A percentile compares a stretch with the other conserved stretches of the same genome.
Conservation (phyloP, 2,888 invertebrate species). For the Podotricha telesiphe region DNA sequence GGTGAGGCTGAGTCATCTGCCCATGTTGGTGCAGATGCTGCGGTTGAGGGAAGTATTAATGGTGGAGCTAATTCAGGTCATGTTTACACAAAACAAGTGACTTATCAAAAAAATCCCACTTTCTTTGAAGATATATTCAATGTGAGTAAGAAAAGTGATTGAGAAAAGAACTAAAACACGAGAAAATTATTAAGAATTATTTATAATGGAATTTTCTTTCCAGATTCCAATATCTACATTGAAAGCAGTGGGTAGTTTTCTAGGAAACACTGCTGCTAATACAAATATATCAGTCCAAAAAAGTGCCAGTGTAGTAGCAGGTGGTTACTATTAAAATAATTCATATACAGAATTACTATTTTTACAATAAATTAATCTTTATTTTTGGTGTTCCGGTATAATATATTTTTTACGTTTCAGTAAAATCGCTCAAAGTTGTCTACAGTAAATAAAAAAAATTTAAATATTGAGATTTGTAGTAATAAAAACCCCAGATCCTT, state of each 20-base stretch:
- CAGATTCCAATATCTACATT: slow-evolving; percentile 87
- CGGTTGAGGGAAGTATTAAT: slow-evolving; percentile 43
- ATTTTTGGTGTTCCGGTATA: slow-evolving; percentile 23
- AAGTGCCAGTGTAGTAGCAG: slow-evolving; percentile 68
- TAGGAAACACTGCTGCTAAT: slow-evolving; percentile 78
- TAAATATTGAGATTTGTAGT: slow-evolving; percentile 1
- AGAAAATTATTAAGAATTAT: background rate
- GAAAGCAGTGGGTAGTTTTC: slow-evolving; percentile 84
- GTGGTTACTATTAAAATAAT: slow-evolving; percentile 51
- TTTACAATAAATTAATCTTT: background rate
- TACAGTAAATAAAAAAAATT: slow-evolving; percentile 16
- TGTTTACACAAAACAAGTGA: slow-evolving; percentile 61
- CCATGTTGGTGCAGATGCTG: slow-evolving; percentile 48
- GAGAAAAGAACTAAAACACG: background rate
- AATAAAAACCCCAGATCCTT: slow-evolving; percentile 18
- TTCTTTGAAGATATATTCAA: slow-evolving; percentile 86
- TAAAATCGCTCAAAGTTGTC: background rate
- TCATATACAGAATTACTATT: background rate
- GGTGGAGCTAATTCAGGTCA: slow-evolving; percentile 52
- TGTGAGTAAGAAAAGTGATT: slow-evolving; percentile 75
- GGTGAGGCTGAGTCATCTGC: slow-evolving; percentile 53
- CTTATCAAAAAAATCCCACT: slow-evolving; percentile 65
- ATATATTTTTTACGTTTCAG: slow-evolving; percentile 12
- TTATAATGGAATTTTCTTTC: slow-evolving; percentile 50
- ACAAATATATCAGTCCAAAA: slow-evolving; percentile 74